A percentile compares a stretch with the other conserved stretches of the same genome.
Evolutionary conservation across 2,888 invertebrate species (phyloP).

Genomic region (Heliconius cydno): DNA sequence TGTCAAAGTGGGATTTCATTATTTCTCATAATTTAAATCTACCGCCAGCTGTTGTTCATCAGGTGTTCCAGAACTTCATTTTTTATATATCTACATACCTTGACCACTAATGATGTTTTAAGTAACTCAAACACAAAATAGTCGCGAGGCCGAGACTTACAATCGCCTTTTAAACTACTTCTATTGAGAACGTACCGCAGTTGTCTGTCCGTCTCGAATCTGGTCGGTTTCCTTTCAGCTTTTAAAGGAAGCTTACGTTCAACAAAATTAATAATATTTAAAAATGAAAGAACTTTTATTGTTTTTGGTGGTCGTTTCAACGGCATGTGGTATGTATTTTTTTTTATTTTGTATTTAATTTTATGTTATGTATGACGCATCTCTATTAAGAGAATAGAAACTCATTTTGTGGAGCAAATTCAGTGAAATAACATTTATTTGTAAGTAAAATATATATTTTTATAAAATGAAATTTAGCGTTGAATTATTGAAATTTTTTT

Average conservation of each 20-base stretch:
- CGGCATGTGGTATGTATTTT: slow-evolving; percentile 49
- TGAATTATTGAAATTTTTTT: no score
- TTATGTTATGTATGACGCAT: not conserved
- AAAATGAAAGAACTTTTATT: slow-evolving; percentile 46
- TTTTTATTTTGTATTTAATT: not conserved
- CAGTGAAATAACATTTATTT: not conserved
- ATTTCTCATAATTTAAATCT: no score
- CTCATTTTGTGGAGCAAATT: not conserved
- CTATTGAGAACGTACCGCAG: slow-evolving; percentile 31
- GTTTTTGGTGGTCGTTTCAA: slow-evolving; percentile 43
- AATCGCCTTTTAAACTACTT: slow-evolving; percentile 37
- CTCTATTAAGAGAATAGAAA: not conserved
- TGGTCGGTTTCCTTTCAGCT: slow-evolving; percentile 29
- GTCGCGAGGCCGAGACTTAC: slow-evolving; percentile 1
- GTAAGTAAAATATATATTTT: not conserved
- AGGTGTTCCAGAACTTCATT: no score
- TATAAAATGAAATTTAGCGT: no score
- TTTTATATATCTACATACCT: no score
- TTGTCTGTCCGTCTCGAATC: slow-evolving; percentile 27
- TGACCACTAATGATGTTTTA: not conserved
- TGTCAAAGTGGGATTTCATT: no score
- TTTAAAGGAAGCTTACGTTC: not conserved
- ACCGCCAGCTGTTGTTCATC: no score
- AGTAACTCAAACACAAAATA: not conserved
- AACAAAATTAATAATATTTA: not conserved